Conservation (phyloP, 2,888 invertebrate genomes). For the Onthophagus sagittarius region DNA sequence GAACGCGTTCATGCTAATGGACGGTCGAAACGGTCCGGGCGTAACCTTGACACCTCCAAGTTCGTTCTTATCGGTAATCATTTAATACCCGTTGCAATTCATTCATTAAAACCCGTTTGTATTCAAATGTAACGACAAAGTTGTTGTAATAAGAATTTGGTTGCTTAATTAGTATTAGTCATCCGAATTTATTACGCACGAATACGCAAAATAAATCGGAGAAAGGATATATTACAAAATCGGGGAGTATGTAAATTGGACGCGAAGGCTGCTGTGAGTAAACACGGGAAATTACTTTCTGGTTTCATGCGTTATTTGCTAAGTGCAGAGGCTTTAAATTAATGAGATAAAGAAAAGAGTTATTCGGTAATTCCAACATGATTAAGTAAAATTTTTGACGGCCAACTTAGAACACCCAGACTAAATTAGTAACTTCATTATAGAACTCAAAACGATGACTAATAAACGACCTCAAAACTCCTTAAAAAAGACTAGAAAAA, state of each 20-base stretch:
- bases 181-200: background rate
- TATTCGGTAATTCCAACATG: background rate
- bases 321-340: background rate
- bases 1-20: slow-evolving; percentile 3
- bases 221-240: background rate
- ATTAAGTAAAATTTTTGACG: background rate
- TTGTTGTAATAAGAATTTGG: background rate
- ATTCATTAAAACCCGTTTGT: background rate
- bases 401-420: background rate
- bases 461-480: background rate
- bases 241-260: background rate
- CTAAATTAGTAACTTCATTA: background rate
- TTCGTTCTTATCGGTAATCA: background rate
- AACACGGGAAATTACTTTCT: background rate
- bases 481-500: background rate
- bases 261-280: background rate
- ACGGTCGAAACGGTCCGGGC: background rate
- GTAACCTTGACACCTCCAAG: slow-evolving; percentile 10
- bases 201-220: background rate
- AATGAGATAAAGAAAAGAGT: background rate
- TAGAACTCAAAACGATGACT: background rate
- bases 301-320: background rate
- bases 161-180: background rate
- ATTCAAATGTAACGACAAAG: background rate
- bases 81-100: background rate